Evolutionary conservation across 2,888 invertebrate species (phyloP).

Genomic region (Sphaerophoria rueppellii): DNA sequence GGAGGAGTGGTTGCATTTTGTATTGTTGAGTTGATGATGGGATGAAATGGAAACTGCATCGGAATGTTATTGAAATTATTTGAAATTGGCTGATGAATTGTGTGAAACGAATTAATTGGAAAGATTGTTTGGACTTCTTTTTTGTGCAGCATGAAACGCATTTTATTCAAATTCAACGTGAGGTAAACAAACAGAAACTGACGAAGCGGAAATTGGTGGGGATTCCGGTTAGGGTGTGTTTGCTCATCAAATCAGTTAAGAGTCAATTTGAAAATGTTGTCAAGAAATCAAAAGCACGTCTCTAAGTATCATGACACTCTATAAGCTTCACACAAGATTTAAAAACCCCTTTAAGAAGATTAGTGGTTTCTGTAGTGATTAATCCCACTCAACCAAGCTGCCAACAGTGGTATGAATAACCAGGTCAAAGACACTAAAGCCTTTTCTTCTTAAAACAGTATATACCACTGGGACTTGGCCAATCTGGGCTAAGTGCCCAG

Average conservation of each 20-base stretch:
- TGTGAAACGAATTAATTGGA: conserved; percentile 69
- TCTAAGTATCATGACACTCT: neutral
- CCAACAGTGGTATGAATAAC: conserved; percentile 3
- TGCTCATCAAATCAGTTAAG: neutral
- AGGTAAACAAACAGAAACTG: conserved; percentile 38
- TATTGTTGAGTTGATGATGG: neutral
- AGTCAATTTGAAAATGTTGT: neutral
- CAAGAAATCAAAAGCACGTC: too few species aligned
- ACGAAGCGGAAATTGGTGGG: neutral
- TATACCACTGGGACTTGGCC: conserved; percentile 1
- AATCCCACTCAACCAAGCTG: neutral
- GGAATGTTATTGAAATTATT: conserved; percentile 45
- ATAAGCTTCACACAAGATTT: neutral
- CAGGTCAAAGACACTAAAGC: conserved; percentile 27
- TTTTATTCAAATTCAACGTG: neutral
- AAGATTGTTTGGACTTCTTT: conserved; percentile 35
- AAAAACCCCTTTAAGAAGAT: conserved; percentile 5
- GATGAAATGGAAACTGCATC: conserved; percentile 31
- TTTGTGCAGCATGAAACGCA: conserved; percentile 33
- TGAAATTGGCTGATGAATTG: conserved; percentile 52
- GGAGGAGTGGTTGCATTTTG: neutral
- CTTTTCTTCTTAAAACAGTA: conserved; percentile 26
- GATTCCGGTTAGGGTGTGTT: neutral
- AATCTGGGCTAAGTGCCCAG: conserved; percentile 32
- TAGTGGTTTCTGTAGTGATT: neutral